Base-by-base conservation (phyloP, 2,113 vertebrate genomes). In the Picathartes gymnocephalus region DNA sequence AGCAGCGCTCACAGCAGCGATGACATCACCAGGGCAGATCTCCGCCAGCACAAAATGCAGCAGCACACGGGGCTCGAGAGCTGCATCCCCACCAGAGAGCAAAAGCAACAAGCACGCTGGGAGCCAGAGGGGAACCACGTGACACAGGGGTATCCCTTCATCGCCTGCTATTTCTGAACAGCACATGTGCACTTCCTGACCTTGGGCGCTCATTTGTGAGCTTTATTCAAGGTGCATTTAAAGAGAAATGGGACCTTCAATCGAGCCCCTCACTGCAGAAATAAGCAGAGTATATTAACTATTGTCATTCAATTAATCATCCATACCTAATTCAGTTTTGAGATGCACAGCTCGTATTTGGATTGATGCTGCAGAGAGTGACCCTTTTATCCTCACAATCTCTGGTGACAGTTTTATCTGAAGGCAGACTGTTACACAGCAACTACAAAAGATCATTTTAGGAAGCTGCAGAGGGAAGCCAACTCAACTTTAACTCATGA, bases 21-120 rank as follows among this genome's bases (percentile, higher is more conserved):
- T 97, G 97, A 98, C 94, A 92, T 98, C 97, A 98, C 68, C 79
- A 69, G 37, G 6, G 57, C 74, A 91, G 68, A 80, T 33, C 81
- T 78, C 89, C 39, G 42, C 57, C 12, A 88, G 92, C 40, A 86
- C 42, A 81, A 64, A 88, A 81, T 56, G 57, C 93, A 68, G 85
- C 73, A 90, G 54, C 92, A 50, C 30, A 9, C 47, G 5, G 25
- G 64, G 50, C 30, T 66, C 1, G 0, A 68, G 56, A 3, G 3
- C 87, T 60, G 83, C 69, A 56, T 77, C 87, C 93, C 82, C 33
- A 1, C 6, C 5, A 6, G 25, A 9, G n/a, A 4, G 8, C 64
- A 48, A 42, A 23, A 85, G 84, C 81, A 76, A 65, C 56, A 62
- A 81, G 90, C 80, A 22, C 0, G 0, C 13, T 30, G 5, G 53